Base-by-base conservation (phyloP, 2,797 vertebrate genomes). In the Gobio occitaniae region DNA sequence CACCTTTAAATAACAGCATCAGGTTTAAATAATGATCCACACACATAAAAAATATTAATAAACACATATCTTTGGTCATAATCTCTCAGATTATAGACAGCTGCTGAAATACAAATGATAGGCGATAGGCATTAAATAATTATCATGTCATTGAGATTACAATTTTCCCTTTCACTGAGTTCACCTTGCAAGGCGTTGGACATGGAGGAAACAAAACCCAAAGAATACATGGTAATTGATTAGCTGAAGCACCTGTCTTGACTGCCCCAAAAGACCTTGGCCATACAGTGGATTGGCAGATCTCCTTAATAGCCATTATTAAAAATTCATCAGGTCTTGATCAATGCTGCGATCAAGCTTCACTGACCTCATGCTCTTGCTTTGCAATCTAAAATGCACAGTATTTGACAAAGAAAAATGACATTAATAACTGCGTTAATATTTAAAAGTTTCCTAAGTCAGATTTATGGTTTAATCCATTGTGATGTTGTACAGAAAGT, bases 321-420 rank as follows among this genome's bases (percentile, higher is more conserved):
- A 86, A 85, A 90, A 90, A 93, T 92, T 78, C 78, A 89, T 87
- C 44, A 88, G 82, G 25, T 84, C 89, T 88, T 92, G 76, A 87
- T 92, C 72, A 92, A 78, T 89, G 90, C 78, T 19, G 11, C 84
- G n/a, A 80, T 88, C 79, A 82, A 83, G 88, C 10, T 80, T 90
- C 52, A 89, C 87, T 38, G 84, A 82, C 87, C 87, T 80, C 82
- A 81, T 87, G 86, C 29, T 86, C 84, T 87, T 74, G 89, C 74
- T 78, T 66, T 87, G 82, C 86, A 85, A 84, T 84, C 81, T 91
- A 32, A 65, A 84, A 71, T 82, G n/a, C 71, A 0, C 4, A 6
- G 84, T 19, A 65, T 70, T 71, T 86, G 44, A 84, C 84, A 85
- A 89, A 91, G 74, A 87, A 85, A 90, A 78, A 89, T 85, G 66